Base-by-base conservation (phyloP, 2,113 vertebrate genomes). In the Rhipidura dahli region DNA sequence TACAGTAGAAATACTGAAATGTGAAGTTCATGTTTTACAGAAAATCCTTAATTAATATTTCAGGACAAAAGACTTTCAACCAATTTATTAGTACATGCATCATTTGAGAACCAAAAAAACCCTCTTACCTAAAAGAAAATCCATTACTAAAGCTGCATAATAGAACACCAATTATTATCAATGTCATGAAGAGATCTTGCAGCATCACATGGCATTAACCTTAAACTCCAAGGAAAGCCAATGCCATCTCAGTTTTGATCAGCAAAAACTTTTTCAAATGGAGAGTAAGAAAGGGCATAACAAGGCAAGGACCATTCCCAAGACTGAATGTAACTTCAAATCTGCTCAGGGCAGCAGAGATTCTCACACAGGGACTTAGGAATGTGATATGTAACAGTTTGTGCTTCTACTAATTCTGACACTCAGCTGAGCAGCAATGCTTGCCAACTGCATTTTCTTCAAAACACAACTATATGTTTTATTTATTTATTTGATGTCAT, bases 31-130 rank as follows among this genome's bases (percentile, higher is more conserved):
- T 64, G 70, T 94, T 95, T 84, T 84, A 93, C 72, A 95, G 33
- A 86, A 95, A 92, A 81, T 49, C 26, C 44, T 65, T 50, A 56
- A 83, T 83, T 71, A 85, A 90, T 90, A 96, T 60, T 82, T 92
- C 63, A 96, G 91, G 50, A 82, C 30, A 92, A 92, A 92, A 59
- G 21, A 76, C 76, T 75, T 79, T 60, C 35, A 88, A 82, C 19
- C 33, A 33, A 40, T 83, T 70, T 66, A 77, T 20, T 69, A 49
- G 44, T 65, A 82, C 23, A 64, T 11, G 6, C 68, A 72, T 72
- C 49, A 92, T 30, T 16, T 35, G 39, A 57, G n/a, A 91, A 82
- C 13, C 9, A 75, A 60, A 70, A 65, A 45, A 45, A 5, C 0
- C 3, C 30, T 54, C 56, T 73, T 47, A 49, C 21, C 56, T 69